Conservation (phyloP, 2,797 vertebrate genomes). For the Artibeus jamaicensis region DNA sequence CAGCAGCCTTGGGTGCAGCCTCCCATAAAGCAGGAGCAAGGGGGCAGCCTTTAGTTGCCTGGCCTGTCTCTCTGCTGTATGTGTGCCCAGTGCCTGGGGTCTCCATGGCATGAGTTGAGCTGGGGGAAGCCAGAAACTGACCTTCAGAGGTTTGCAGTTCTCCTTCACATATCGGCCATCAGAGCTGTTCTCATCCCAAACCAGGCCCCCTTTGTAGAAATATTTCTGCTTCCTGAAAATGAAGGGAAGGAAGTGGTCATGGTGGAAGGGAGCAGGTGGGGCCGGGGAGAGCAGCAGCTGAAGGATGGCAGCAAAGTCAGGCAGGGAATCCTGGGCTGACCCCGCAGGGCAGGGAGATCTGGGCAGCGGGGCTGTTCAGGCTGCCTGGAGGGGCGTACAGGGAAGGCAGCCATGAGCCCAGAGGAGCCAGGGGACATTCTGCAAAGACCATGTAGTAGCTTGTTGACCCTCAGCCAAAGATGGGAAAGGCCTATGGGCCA, state of each 20-base stretch:
- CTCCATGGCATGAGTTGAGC: slow-evolving; percentile 39
- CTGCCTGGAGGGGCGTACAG: background rate
- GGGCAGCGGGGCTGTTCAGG: background rate
- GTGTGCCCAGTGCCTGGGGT: slow-evolving; percentile 55
- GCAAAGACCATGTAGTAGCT: background rate
- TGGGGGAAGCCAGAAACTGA: slow-evolving; percentile 64
- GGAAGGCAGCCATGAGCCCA: background rate
- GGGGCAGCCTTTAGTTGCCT: slow-evolving; percentile 26
- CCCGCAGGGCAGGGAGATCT: background rate
- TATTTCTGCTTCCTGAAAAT: slow-evolving; percentile 87
- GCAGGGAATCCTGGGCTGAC: background rate
- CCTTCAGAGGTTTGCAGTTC: slow-evolving; percentile 87
- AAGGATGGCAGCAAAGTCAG: background rate
- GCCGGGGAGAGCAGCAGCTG: background rate
- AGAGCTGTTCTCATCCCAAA: slow-evolving; percentile 87
- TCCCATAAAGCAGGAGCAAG: background rate
- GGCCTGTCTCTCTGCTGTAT: slow-evolving; percentile 34
- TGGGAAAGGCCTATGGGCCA: background rate
- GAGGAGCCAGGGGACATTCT: background rate
- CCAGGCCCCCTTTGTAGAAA: slow-evolving; percentile 86
- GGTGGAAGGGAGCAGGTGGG: background rate
- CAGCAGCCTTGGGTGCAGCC: background rate
- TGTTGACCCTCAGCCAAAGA: background rate
- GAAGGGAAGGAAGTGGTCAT: background rate
- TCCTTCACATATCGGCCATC: slow-evolving; percentile 87